Evolutionary conservation across 2,113 vertebrate species (phyloP), one percentile per base, ranked within the genome.

Genomic region (Platycercus adscitus): DNA sequence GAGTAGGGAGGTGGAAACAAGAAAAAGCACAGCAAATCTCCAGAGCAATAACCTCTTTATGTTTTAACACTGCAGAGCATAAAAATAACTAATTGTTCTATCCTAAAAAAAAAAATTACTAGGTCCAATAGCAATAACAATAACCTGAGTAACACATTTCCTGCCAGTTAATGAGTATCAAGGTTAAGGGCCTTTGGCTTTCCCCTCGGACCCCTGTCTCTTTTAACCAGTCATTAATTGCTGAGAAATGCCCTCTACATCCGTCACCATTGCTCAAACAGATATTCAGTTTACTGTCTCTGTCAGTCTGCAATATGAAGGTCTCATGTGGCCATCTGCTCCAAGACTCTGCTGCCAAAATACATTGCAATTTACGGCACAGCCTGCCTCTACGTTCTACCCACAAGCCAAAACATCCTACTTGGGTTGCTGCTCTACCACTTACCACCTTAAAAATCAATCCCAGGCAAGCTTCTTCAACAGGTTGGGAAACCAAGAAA

Each of bases 171-270:
- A 95, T 79, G 66, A 94, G 86, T 26, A 11, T 63, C 85, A 88
- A 90, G 89, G 93, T 88, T 89, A 91, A 91, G n/a, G 70, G 81
- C 66, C 86, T 92, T 91, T 77, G 81, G 53, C 88, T 94, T 92
- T 96, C 37, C 49, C 49, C 73, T 82, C 2, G 1, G 66, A 93
- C 81, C 89, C 41, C 26, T 35, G 70, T 81, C 86, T 94, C 81
- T 86, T 49, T 93, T 86, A 93, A 77, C 91, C 86, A 94, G 73
- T 77, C 91, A 91, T 95, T 94, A 96, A 95, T 81, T 93, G 86
- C 86, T 69, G 66, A 96, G 72, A 91, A 96, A 92, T 94, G 86
- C 83, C 93, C 73, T 94, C 81, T 81, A 49, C 63, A 85, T 94
- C 83, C 70, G 1, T 93, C 94, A 91, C 46, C 41, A 70, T 23